phyloP scores from a whole-genome alignment of 2,113 vertebrate genomes.

The Chloropsis hardwickii region DNA sequence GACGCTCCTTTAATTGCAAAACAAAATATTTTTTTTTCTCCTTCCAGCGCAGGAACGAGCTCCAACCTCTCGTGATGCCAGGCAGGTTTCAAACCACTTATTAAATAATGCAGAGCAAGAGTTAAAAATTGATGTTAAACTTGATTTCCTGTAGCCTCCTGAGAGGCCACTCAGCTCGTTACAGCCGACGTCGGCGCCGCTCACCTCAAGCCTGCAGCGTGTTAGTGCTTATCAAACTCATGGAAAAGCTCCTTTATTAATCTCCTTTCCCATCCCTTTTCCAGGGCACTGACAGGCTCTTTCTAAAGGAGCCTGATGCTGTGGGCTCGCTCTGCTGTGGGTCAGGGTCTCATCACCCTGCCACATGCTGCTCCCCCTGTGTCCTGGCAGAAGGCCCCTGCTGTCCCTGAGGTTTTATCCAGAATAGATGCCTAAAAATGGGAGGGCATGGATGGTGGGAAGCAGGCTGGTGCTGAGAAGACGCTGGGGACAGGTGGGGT shows the following conservation, averaged over 20 bases:
- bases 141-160: slow-evolving; percentile 13
- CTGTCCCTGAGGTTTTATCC: accelerated
- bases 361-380: neutral
- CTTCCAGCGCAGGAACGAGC: neutral
- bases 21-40: neutral
- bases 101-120: slow-evolving; percentile 41
- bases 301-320: neutral
- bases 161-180: neutral
- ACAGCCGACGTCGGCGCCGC: neutral
- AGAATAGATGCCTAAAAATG: accelerated
- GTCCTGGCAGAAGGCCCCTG: accelerated
- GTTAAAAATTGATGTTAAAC: slow-evolving; percentile 33
- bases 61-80: neutral
- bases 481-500: neutral
- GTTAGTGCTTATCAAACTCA: neutral
- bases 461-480: neutral
- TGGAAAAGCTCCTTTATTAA: neutral
- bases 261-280: neutral
- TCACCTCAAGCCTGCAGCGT: neutral
- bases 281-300: neutral
- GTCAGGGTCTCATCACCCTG: neutral
- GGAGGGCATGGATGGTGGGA: neutral
- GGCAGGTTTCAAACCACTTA: slow-evolving; percentile 21
- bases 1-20: neutral
- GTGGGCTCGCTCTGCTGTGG: neutral